Base-by-base conservation (phyloP, 2,797 vertebrate genomes). In the Alosa sapidissima region DNA sequence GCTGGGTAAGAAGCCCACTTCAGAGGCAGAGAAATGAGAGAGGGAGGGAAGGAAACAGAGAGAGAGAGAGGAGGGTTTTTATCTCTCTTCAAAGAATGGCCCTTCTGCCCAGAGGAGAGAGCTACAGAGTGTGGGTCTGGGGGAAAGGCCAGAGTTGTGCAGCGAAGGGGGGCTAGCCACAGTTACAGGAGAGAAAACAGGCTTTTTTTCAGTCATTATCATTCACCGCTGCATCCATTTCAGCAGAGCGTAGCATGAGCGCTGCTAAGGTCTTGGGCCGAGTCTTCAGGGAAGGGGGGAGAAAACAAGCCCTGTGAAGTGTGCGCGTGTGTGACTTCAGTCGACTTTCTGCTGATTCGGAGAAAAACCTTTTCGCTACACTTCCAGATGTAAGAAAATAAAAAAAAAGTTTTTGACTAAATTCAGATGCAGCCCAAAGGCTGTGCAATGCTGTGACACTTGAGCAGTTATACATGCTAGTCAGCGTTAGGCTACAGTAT, bases 221-320 rank as follows among this genome's bases (percentile, higher is more conserved):
- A 75, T 75, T 75, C 68, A 75, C 13, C 7, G 36, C 68, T 45
- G 36, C 68, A 36, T 45, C 72, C 72, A 47, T 45, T 78, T 41
- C 72, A 78, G 41, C 72, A 47, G 72, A 78, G 72, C 41, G 41
- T 78, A 45, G 36, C 72, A 78, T 90, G 75, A 91, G 89, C 89
- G 86, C 21, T 78, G 72, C 72, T 78, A 91, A 89, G 72, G 90
- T 90, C 91, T 92, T 88, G 89, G 90, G 87, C 90, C 90, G 90
- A 86, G 91, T 93, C 90, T 83, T 55, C 91, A 91, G 88, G 86
- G 89, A 19, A 13, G 54, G 16, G 16, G 55, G 5, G 52, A 19
- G 28, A 13, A 54, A 51, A 28, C 87, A 47, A 47, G 9, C 36
- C 19, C 16, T 16, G 47, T 86, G 89, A 91, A 88, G 90, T 81